Evolutionary conservation across 1,140 invertebrate genomes (phyloP).

Genomic region (Drosophila chauvacae): DNA sequence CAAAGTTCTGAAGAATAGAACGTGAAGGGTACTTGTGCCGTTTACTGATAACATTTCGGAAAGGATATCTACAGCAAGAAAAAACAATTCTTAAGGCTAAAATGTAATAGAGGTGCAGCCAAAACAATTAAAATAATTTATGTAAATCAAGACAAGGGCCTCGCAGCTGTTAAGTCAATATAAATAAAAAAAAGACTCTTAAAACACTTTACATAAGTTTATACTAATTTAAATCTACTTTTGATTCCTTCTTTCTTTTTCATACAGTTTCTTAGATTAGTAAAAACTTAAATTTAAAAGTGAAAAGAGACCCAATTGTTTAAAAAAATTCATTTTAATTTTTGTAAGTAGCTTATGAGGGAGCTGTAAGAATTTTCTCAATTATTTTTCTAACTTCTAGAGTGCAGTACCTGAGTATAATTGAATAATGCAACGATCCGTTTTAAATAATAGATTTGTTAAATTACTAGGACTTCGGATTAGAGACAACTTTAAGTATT

Average conservation of each 20-base stretch:
- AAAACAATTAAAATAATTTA: not conserved
- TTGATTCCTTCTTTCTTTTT: not conserved
- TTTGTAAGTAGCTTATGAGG: not conserved
- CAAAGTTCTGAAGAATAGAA: constrained; percentile 19
- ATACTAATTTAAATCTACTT: not conserved
- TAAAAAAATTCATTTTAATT: not conserved
- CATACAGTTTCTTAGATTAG: not conserved
- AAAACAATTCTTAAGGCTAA: not conserved
- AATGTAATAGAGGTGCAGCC: not conserved
- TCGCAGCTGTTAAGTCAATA: no score
- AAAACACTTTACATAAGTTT: not conserved
- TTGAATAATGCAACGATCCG: not conserved
- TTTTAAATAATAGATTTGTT: not conserved
- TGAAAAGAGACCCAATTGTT: not conserved
- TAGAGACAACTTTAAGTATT: not conserved
- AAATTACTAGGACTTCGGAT: not conserved
- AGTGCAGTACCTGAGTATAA: not conserved
- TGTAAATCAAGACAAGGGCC: no score
- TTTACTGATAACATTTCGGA: constrained; percentile 16
- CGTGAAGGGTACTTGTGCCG: constrained; percentile 10
- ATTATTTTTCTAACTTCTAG: not conserved
- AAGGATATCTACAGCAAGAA: not conserved
- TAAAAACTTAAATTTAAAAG: not conserved
- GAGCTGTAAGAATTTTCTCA: no score
- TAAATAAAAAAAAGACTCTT: no score